These are phyloP conservation scores for Heliopora coerulea DNA, from an alignment of 92 coral and sea anemone genomes.

Conservation along the genomic window DNA sequence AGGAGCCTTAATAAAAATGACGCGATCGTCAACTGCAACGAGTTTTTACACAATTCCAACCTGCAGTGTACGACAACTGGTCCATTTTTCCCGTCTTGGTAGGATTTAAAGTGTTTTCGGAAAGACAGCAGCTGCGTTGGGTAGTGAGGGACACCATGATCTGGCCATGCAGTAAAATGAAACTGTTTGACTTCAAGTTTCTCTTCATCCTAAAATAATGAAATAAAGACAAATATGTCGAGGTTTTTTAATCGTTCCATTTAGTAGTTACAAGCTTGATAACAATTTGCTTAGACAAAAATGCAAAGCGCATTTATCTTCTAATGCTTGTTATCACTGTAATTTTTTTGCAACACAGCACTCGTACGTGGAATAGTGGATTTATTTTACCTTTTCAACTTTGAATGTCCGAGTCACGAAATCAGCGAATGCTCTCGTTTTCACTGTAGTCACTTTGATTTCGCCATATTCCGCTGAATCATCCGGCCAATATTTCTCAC, in stretches of 20 bases:
- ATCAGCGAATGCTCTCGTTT: slow-evolving; percentile 58
- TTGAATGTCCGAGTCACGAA: slow-evolving; percentile 47
- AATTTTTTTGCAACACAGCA: no score
- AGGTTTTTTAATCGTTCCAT: no score
- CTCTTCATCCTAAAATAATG: slow-evolving; percentile 34
- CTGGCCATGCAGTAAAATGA: slow-evolving; percentile 92
- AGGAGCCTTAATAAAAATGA: no score
- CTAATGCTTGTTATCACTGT: no score
- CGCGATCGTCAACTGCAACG: no score
- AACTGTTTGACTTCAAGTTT: slow-evolving; percentile 73
- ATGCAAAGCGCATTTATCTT: no score
- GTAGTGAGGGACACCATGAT: slow-evolving; percentile 91
- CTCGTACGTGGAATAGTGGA: no score
- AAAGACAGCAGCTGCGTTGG: slow-evolving; percentile 80
- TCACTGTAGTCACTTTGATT: slow-evolving; percentile 38
- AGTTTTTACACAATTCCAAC: no score
- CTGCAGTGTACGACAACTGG: slow-evolving; percentile 89
- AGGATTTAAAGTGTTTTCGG: slow-evolving; percentile 63
- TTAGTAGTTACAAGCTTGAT: no score
- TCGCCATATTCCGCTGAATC: slow-evolving; percentile 39
- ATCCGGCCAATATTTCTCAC: slow-evolving; percentile 70
- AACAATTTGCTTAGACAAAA: no score
- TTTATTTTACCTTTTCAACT: slow-evolving; percentile 47
- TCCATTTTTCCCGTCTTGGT: slow-evolving; percentile 68
- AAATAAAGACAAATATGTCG: no score